Evolutionary conservation across 30 jellyfish, hydroid and myxozoan species (phyloP), one percentile per base, ranked within the genome.

Genomic region (Cassiopea xamachana): DNA sequence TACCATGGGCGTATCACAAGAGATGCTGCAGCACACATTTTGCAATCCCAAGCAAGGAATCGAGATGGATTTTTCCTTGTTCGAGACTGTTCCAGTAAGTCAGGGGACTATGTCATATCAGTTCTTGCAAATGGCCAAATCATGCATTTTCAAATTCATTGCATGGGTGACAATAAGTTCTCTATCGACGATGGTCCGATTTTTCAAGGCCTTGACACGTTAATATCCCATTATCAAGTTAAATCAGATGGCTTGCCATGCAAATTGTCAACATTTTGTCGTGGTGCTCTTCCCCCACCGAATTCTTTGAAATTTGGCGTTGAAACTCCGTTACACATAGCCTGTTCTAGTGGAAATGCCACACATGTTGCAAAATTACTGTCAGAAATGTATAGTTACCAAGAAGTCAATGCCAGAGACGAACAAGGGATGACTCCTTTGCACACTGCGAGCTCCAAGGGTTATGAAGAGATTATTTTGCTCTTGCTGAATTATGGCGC

Each of bases 161-260:
- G 98, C 64, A 62, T 59, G 16, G 94, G 97, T 17, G 98, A 94
- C 60, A 89, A 89, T 69, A 86, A 87, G 68, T 94, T 94, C 64
- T 89, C 95, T 46, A 90, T 94, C 10, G 98, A 94, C 75, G 91
- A 94, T 85, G 98, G 98, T 44, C 98, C 98, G 39, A 75, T 94
- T 5, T 94, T 94, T 80, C 95, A 94, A 58, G 98, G 98, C 45
- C 91, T 94, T 2, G 98, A 94, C 73, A 69, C 97, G 2, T 75
- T 94, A 58, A 82, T 88, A 46, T 77, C 96, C 0, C 97, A 94
- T 72, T 94, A 94, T 68, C 86, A 88, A 79, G 92, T 80, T 6
- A 84, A 60, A n/a, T 77, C 98, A 0, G 98, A 94, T 73, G 98
- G 98, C 44, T 79, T 94, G 46, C 98, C 98, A 7, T 94, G 96